Evolutionary conservation across 2,888 invertebrate genomes (phyloP).

Genomic region (Cryptocheilus praepositus): DNA sequence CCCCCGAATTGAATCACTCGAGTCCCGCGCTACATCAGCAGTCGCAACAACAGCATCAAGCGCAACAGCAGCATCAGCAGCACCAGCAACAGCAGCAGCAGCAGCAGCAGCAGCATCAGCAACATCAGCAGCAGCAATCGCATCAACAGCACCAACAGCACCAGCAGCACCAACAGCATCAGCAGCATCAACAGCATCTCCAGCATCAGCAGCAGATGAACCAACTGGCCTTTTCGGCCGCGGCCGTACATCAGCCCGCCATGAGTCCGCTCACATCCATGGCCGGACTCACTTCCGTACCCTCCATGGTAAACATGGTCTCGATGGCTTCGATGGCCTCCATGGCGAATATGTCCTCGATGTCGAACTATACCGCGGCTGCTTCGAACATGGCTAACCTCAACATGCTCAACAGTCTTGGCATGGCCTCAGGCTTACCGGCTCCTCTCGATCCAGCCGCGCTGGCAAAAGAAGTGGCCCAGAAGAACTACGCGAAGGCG

Average conservation of each 20-base stretch:
- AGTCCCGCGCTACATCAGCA: constrained; percentile 52
- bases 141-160: constrained; percentile 45
- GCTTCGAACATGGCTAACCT: constrained; percentile 62
- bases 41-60: constrained; percentile 47
- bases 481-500: constrained; percentile 88
- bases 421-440: constrained; percentile 46
- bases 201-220: constrained; percentile 74
- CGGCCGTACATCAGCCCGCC: constrained; percentile 49
- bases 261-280: constrained; percentile 68
- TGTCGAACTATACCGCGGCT: constrained; percentile 47
- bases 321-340: constrained; percentile 56
- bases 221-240: constrained; percentile 50
- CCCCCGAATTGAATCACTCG: constrained; percentile 73
- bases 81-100: constrained; percentile 69
- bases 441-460: constrained; percentile 78
- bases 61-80: constrained; percentile 45
- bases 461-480: constrained; percentile 87
- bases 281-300: constrained; percentile 62
- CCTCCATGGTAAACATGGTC: constrained; percentile 56
- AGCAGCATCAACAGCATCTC: constrained; percentile 76
- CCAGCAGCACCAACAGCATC: constrained; percentile 71
- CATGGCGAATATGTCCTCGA: constrained; percentile 62
- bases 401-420: constrained; percentile 61
- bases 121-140: constrained; percentile 44
- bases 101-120: constrained; percentile 75